Evolutionary conservation across 2,797 vertebrate genomes (phyloP), one percentile per base, ranked within the genome.

Genomic region (Ctenochaetus hawaiiensis): DNA sequence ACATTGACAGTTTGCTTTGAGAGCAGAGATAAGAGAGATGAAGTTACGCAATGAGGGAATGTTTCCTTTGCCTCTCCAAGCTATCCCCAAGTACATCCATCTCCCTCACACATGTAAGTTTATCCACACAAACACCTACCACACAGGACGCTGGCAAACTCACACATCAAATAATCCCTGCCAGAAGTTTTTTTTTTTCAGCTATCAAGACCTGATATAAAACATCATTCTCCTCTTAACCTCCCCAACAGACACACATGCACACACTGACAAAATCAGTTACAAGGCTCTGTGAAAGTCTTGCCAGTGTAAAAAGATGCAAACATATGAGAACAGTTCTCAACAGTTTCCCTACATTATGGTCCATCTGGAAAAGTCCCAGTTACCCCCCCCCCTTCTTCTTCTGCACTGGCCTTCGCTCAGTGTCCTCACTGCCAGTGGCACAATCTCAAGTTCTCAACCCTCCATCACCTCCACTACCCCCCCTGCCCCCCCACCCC

Each of bases 281-380:
- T 85, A 88, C 83, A 87, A 80, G 81, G 44, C 67, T 82, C 67
- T 88, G 74, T 85, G 80, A 89, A 88, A 83, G 70, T 80, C 77
- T 79, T 89, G 85, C 87, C 86, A 87, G 81, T 81, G 67, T 86
- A 80, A 91, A 86, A 93, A 84, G 81, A 72, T 91, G 85, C 84
- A 91, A 89, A 91, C 85, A 93, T 79, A 88, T 89, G 81, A 88
- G 81, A 89, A 86, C 81, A 91, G 84, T 81, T 81, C 80, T 81
- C 82, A 89, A 81, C 85, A 91, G 83, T 89, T 89, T 92, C 82
- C 84, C 85, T 80, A 91, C 82, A 88, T 90, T 90, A 83, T 85
- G 77, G 70, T 89, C 89, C 86, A 91, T 91, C 91, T 91, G 89
- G 87, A 91, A n/a, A 22, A 17, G 77, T 76, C 84, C 87, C 87